These are phyloP conservation scores for Allobates femoralis DNA, from an alignment of 2,797 vertebrate genomes.

Conservation along the genomic window DNA sequence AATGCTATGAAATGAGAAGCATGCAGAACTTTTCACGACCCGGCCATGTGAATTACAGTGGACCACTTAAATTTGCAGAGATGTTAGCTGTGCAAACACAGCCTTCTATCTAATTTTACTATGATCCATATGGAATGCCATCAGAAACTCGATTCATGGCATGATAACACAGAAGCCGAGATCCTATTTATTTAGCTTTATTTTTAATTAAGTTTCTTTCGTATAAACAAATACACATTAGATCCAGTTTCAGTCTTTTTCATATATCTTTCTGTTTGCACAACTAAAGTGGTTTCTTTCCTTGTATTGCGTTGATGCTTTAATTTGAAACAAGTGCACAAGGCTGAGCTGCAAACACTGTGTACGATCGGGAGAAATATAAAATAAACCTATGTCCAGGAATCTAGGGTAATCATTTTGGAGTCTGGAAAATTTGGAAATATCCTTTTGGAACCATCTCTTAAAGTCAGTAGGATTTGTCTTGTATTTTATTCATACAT, in stretches of 20 bases:
- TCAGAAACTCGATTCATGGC: background rate
- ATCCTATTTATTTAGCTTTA: conserved; percentile 26
- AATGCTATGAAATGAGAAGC: conserved; percentile 32
- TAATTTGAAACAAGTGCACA: background rate
- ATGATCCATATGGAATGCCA: conserved; percentile 20
- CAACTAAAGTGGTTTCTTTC: background rate
- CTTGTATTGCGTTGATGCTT: background rate
- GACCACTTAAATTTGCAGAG: conserved; percentile 2
- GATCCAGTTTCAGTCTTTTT: background rate
- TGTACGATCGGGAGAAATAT: background rate
- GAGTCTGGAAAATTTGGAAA: background rate
- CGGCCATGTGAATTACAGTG: conserved; percentile 12
- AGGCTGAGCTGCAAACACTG: background rate
- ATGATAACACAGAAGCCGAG: background rate
- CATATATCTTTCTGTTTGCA: background rate
- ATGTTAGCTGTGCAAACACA: conserved; percentile 7
- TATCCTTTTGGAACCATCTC: background rate
- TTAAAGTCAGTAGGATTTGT: background rate
- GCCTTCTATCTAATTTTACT: conserved; percentile 4
- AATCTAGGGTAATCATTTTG: too few species aligned
- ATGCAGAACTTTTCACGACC: conserved; percentile 11
- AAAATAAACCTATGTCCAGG: background rate
- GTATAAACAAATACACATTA: background rate
- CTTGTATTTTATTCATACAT: background rate
- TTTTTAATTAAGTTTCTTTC: conserved; percentile 33